Percentiles rank a stretch among this genome's conserved stretches.
phyloP scores from a whole-genome alignment of 2,797 vertebrate species.

The Saxicola maurus region DNA sequence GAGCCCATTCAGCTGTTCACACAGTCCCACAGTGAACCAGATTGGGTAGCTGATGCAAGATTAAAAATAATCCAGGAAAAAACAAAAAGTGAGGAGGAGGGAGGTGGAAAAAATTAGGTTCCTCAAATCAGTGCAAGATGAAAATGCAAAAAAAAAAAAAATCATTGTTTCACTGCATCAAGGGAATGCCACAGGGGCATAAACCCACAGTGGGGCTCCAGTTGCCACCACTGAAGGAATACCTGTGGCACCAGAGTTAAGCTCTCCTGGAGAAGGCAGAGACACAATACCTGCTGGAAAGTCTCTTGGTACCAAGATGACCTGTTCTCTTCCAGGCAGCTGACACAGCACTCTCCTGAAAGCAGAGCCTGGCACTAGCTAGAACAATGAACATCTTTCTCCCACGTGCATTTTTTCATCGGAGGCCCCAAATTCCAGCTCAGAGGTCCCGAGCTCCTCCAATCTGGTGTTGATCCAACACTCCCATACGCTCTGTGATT shows the following conservation, averaged over 20 bases:
- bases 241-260: neutral
- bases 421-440: constrained; percentile 23
- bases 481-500: neutral
- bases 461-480: constrained; percentile 20
- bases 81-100: constrained; percentile 35
- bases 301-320: constrained; percentile 23
- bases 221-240: neutral
- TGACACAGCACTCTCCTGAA: constrained; percentile 37
- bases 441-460: neutral
- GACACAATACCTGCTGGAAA: neutral
- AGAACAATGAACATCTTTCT: constrained; percentile 34
- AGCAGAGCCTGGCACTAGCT: neutral
- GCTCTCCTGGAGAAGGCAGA: neutral
- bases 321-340: constrained; percentile 37
- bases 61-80: constrained; percentile 59
- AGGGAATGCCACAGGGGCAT: neutral
- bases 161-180: neutral
- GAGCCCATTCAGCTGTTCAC: constrained; percentile 56
- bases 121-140: neutral
- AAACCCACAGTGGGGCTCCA: neutral
- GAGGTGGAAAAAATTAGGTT: constrained; percentile 23
- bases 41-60: constrained; percentile 20
- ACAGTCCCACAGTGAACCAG: constrained; percentile 52
- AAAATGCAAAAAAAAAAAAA: neutral
- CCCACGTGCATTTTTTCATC: constrained; percentile 17